Percentiles rank a stretch among this genome's conserved stretches.
phyloP scores from a whole-genome alignment of 2,113 vertebrate genomes.

The Ammodytes marinus region DNA sequence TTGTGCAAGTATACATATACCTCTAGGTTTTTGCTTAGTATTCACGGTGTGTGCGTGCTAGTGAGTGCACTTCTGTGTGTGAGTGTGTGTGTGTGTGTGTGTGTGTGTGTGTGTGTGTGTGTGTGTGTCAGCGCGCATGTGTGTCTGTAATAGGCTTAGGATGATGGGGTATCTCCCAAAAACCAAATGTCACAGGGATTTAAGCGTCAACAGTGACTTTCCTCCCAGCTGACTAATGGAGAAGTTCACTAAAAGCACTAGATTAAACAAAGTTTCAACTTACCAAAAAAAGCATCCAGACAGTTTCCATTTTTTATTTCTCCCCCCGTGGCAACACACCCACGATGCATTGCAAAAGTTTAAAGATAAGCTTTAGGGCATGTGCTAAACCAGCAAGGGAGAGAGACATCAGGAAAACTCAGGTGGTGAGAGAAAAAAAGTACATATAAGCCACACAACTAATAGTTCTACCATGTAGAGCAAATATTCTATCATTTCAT shows the following conservation, averaged over 20 bases:
- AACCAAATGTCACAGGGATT: conserved; percentile 80
- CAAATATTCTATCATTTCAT: background rate
- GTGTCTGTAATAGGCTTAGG: conserved; percentile 60
- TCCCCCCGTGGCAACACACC: conserved; percentile 67
- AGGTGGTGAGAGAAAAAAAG: conserved; percentile 23
- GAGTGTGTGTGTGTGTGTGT: conserved; percentile 6
- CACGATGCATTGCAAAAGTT: conserved; percentile 52
- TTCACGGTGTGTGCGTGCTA: conserved; percentile 56
- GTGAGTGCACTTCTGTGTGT: conserved; percentile 41
- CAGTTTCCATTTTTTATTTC: conserved; percentile 54
- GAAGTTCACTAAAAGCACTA: conserved; percentile 76
- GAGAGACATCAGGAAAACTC: background rate
- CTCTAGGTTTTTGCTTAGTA: conserved; percentile 65
- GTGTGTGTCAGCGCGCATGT: too few relatives aligned
- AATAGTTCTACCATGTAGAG: background rate
- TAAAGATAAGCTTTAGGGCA: conserved; percentile 78
- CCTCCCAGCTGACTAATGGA: conserved; percentile 69
- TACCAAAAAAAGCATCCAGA: conserved; percentile 62
- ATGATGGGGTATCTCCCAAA: conserved; percentile 70
- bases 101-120: conserved; percentile 41
- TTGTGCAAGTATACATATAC: conserved; percentile 53
- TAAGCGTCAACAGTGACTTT: conserved; percentile 69
- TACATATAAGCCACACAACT: conserved; percentile 2
- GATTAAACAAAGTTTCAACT: conserved; percentile 78
- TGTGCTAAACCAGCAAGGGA: conserved; percentile 52